phyloP scores from a whole-genome alignment of 2,888 invertebrate genomes.

The Cryptocephalus moraei region DNA sequence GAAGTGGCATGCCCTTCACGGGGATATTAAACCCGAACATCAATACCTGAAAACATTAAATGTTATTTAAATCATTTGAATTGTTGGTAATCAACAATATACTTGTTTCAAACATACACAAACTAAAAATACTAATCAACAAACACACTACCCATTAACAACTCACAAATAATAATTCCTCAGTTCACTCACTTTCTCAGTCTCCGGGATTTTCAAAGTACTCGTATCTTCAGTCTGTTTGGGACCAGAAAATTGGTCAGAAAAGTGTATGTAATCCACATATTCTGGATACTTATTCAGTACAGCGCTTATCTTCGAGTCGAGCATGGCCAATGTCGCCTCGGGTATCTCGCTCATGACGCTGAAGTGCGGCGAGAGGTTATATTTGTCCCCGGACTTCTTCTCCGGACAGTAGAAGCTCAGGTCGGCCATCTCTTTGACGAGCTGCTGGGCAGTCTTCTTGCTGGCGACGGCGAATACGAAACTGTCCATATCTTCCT shows the following conservation, averaged over 20 bases:
- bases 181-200: slow-evolving; percentile 25
- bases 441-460: slow-evolving; percentile 70
- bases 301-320: slow-evolving; percentile 66
- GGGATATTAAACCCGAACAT: slow-evolving; percentile 67
- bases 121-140: too few species aligned
- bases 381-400: slow-evolving; percentile 32
- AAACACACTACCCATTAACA: too few species aligned
- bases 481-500: slow-evolving; percentile 88
- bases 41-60: slow-evolving; percentile 13
- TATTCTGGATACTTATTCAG: slow-evolving; percentile 70
- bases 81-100: too few species aligned
- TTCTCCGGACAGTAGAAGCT: slow-evolving; percentile 35
- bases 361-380: slow-evolving; percentile 41
- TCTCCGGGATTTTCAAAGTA: slow-evolving; percentile 33
- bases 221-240: slow-evolving; percentile 69
- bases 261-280: slow-evolving; percentile 94
- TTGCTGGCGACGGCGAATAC: slow-evolving; percentile 87
- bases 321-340: slow-evolving; percentile 73
- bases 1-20: slow-evolving; percentile 52
- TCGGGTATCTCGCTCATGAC: slow-evolving; percentile 88
- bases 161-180: too few species aligned
- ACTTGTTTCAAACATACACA: neutral
- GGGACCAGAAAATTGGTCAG: slow-evolving; percentile 89
- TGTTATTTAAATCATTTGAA: neutral
- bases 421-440: slow-evolving; percentile 90